Percentiles rank a stretch among this genome's conserved stretches.
Conservation (phyloP, 2,113 vertebrate genomes). For the Columba livia region DNA sequence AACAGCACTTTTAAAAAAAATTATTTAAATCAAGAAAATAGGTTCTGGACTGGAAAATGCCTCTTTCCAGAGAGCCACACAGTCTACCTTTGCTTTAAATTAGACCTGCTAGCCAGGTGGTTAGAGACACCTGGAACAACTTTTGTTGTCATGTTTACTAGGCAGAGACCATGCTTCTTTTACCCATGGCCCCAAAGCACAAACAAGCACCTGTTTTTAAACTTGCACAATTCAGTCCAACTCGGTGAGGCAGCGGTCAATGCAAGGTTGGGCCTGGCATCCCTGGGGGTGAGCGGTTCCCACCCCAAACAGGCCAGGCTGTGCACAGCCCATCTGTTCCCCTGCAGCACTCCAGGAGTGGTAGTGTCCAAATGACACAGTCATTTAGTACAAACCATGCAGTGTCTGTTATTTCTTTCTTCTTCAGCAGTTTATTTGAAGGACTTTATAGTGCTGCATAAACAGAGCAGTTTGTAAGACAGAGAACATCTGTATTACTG, state of each 20-base stretch:
- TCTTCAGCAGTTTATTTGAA: not conserved
- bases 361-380: not conserved
- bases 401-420: not conserved
- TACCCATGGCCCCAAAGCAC: accelerated
- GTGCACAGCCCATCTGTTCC: not conserved
- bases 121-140: not conserved
- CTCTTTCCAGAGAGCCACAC: not conserved
- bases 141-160: not conserved
- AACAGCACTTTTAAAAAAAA: not conserved
- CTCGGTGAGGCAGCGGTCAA: not conserved
- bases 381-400: not conserved
- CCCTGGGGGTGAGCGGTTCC: not conserved
- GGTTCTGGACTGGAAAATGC: not conserved
- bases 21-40: not conserved
- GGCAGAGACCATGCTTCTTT: not conserved
- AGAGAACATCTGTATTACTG: not conserved
- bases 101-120: not conserved
- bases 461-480: not conserved
- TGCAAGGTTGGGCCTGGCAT: not conserved
- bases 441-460: not conserved
- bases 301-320: not conserved
- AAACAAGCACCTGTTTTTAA: not conserved
- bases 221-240: not conserved
- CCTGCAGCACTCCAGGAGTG: not conserved
- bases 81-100: not conserved